Conservation (phyloP, 2,888 invertebrate species). For the Elgonia sp. region DNA sequence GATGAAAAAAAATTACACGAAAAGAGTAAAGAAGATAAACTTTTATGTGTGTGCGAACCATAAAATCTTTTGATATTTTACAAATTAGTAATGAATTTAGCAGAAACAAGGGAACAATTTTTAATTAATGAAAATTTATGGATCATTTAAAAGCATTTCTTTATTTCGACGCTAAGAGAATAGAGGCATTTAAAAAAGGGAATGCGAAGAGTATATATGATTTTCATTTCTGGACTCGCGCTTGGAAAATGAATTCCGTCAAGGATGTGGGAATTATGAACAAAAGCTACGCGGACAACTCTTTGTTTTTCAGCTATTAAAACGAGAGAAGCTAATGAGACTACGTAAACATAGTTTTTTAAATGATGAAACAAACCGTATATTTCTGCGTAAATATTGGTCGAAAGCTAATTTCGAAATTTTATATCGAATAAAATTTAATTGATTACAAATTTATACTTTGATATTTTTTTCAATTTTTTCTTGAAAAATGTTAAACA, state of each 20-base stretch:
- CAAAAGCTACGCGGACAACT: not conserved
- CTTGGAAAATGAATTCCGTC: slow-evolving; percentile 8
- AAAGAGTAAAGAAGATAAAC: no score
- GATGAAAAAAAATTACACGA: no score
- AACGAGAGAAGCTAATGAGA: slow-evolving; percentile 33
- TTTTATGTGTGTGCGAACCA: no score
- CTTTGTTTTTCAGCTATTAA: slow-evolving; percentile 2
- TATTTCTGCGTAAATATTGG: not conserved
- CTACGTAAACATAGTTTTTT: slow-evolving; percentile 41
- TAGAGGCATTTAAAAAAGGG: no score
- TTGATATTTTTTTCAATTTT: no score
- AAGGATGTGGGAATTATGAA: not conserved
- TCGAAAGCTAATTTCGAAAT: not conserved
- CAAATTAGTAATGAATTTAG: no score
- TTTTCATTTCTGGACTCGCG: slow-evolving; percentile 4
- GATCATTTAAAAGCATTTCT: no score
- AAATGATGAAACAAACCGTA: not conserved
- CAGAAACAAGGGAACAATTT: no score
- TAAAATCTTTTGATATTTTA: no score
- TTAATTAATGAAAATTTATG: no score
- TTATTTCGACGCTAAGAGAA: no score
- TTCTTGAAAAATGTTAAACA: no score
- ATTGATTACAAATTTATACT: not conserved
- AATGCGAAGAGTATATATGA: not conserved
- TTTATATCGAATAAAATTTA: not conserved